A percentile compares a stretch with the other conserved stretches of the same genome.
phyloP scores from a whole-genome alignment of 2,113 vertebrate genomes.

The Indicator indicator region DNA sequence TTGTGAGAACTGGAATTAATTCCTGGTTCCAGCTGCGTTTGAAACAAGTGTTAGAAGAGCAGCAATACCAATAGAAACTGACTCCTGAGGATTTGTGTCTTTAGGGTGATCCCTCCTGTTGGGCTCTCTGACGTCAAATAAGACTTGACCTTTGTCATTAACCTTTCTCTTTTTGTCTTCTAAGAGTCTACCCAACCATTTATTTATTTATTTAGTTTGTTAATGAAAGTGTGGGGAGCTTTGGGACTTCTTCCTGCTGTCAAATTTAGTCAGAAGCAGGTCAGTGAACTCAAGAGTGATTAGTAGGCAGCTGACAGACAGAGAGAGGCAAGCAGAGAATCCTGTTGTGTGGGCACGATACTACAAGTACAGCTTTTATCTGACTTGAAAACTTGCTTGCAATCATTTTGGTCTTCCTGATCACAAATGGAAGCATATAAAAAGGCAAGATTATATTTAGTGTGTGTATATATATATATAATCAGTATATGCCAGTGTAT shows the following conservation, averaged over 20 bases:
- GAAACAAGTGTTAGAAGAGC: background rate
- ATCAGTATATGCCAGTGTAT: background rate
- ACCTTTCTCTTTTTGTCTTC: constrained; percentile 8
- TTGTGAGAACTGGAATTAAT: constrained; percentile 45
- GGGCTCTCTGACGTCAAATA: constrained; percentile 27
- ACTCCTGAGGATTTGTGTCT: constrained; percentile 21
- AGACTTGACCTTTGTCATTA: constrained; percentile 45
- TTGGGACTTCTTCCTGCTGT: constrained; percentile 22
- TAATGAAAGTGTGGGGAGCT: constrained; percentile 7
- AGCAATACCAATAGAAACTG: background rate
- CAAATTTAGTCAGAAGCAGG: constrained; percentile 11
- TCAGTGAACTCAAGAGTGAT: background rate
- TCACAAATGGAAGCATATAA: background rate
- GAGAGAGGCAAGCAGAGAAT: background rate
- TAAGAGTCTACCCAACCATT: background rate
- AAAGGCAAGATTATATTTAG: background rate
- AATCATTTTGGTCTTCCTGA: background rate
- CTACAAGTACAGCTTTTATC: background rate
- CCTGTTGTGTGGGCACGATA: background rate
- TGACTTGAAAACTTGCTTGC: background rate
- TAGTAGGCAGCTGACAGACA: background rate
- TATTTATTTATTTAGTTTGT: background rate
- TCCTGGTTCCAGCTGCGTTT: constrained; percentile 12
- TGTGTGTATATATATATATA: background rate
- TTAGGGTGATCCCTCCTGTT: constrained; percentile 11